Conservation (phyloP, 2,113 vertebrate genomes). For the Gobio gobio region DNA sequence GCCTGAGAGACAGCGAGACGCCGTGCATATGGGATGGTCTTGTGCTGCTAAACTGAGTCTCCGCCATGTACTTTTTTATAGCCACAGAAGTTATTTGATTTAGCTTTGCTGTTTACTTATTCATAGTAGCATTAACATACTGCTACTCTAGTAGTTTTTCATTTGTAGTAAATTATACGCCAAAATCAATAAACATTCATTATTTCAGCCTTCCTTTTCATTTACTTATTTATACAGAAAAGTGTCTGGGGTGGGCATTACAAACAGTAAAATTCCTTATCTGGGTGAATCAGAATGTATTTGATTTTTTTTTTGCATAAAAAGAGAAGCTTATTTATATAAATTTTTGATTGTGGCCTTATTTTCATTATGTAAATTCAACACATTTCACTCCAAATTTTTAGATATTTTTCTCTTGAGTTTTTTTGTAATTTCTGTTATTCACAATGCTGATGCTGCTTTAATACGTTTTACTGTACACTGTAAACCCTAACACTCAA, state of each 20-base stretch:
- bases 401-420: too few species aligned
- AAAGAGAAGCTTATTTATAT: too few species aligned
- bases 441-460: background rate
- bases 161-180: constrained; percentile 14
- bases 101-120: constrained; percentile 41
- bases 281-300: too few species aligned
- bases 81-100: background rate
- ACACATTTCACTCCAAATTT: too few species aligned
- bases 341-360: too few species aligned
- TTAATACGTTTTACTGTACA: too few species aligned
- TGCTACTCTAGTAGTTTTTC: constrained; percentile 15
- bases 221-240: constrained; percentile 1
- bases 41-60: background rate
- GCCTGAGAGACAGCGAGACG: constrained; percentile 6
- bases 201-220: background rate
- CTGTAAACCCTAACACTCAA: too few species aligned
- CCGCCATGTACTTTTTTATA: background rate
- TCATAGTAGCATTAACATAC: constrained; percentile 34
- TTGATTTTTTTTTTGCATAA: too few species aligned
- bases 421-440: too few species aligned
- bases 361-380: too few species aligned
- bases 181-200: constrained; percentile 34
- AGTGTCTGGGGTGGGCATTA: background rate
- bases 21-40: constrained; percentile 17
- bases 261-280: too few species aligned